A percentile compares a stretch with the other conserved stretches of the same genome.
Evolutionary conservation across 1,140 invertebrate species (phyloP).

Genomic region (Hyles vespertilio): DNA sequence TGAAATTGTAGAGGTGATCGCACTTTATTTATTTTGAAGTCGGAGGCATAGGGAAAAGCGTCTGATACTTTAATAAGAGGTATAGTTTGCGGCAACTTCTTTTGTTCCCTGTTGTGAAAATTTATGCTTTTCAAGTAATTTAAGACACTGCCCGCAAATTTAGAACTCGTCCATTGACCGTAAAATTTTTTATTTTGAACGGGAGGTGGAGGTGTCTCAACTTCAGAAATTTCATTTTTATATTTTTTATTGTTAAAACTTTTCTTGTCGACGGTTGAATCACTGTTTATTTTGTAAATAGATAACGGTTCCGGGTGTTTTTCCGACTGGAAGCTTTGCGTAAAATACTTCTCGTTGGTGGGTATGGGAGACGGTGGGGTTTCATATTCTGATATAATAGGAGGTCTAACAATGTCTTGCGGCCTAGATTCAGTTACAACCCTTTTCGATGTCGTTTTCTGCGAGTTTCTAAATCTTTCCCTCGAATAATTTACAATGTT

Average conservation of each 20-base stretch:
- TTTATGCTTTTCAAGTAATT: constrained; percentile 59
- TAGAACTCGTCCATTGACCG: constrained; percentile 55
- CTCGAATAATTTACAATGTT: constrained; percentile 32
- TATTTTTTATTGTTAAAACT: constrained; percentile 10
- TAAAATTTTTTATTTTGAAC: constrained; percentile 42
- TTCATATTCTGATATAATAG: constrained; percentile 45
- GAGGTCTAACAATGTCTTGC: constrained; percentile 10
- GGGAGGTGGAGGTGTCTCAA: constrained; percentile 38
- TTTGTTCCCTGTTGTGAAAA: constrained; percentile 38
- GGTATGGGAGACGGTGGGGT: constrained; percentile 37
- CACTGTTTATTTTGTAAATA: constrained; percentile 24
- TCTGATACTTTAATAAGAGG: constrained; percentile 51
- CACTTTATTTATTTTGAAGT: constrained; percentile 45
- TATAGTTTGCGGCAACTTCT: constrained; percentile 43
- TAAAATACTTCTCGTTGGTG: constrained; percentile 9
- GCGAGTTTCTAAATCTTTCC: constrained; percentile 31
- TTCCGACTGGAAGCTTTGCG: constrained; percentile 6
- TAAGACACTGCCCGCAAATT: constrained; percentile 55
- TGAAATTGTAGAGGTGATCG: constrained; percentile 38
- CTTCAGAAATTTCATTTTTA: constrained; percentile 28
- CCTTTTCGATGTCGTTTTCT: constrained; percentile 7
- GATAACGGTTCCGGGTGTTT: constrained; percentile 7
- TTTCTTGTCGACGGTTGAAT: constrained; percentile 3
- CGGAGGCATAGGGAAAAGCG: constrained; percentile 53
- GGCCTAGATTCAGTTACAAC: constrained; percentile 20